Percentiles rank a stretch among this genome's conserved stretches.
phyloP scores from a whole-genome alignment of 2,113 vertebrate genomes.

The Grammomys surdaster region DNA sequence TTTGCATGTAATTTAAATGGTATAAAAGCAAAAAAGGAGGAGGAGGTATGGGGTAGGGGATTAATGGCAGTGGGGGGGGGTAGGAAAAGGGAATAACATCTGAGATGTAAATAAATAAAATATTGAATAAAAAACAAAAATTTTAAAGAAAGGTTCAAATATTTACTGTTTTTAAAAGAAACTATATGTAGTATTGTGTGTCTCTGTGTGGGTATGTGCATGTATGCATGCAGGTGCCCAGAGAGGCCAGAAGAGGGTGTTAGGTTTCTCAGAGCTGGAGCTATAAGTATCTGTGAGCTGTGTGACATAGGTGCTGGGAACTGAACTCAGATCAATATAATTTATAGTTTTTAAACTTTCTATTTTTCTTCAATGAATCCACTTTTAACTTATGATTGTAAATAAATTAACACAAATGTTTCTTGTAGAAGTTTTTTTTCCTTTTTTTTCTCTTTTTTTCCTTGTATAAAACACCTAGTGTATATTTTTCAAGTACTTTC shows the following conservation, averaged over 20 bases:
- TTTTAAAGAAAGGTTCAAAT: too few species aligned
- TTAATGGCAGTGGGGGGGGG: too few species aligned
- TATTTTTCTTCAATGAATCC: not conserved
- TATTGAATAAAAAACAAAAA: too few species aligned
- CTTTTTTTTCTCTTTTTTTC: too few species aligned
- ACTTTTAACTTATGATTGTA: not conserved
- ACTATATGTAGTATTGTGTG: not conserved
- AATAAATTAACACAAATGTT: not conserved
- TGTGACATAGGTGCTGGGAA: not conserved
- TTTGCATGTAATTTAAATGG: too few species aligned
- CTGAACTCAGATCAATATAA: not conserved
- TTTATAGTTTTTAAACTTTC: not conserved
- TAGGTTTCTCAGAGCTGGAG: not conserved
- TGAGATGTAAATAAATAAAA: too few species aligned
- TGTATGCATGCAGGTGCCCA: not conserved
- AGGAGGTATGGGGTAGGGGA: too few species aligned
- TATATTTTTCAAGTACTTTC: not conserved
- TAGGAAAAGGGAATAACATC: too few species aligned
- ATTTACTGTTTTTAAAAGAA: not conserved
- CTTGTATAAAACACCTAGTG: not conserved
- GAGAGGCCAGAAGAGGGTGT: not conserved
- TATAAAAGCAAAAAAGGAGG: too few species aligned
- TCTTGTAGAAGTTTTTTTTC: not conserved
- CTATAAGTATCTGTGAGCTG: not conserved
- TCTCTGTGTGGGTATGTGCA: not conserved